Evolutionary conservation across 2,888 invertebrate species (phyloP).

Genomic region (Hirtodrosophila duncani): DNA sequence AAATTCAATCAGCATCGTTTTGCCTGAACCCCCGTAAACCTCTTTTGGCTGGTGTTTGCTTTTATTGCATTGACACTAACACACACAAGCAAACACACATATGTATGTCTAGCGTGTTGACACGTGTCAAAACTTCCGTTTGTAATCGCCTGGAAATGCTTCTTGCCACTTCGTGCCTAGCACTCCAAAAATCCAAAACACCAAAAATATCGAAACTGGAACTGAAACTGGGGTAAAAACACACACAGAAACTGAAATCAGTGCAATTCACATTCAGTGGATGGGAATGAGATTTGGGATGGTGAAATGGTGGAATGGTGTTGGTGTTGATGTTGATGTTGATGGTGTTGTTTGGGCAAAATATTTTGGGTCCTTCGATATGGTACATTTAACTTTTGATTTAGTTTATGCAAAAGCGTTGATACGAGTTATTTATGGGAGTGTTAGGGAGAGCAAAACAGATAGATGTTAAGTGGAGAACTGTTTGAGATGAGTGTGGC

Average conservation of each 20-base stretch:
- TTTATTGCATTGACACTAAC: slow-evolving; percentile 61
- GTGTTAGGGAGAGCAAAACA: too few relatives aligned
- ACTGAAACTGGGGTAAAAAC: slow-evolving; percentile 67
- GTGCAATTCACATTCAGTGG: slow-evolving; percentile 34
- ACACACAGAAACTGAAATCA: slow-evolving; percentile 42
- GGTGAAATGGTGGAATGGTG: background rate
- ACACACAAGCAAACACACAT: slow-evolving; percentile 21
- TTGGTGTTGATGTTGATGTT: slow-evolving; percentile 18
- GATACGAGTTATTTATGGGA: slow-evolving; percentile 53
- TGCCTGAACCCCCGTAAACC: slow-evolving; percentile 33
- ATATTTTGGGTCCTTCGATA: slow-evolving; percentile 50
- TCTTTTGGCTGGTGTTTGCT: slow-evolving; percentile 53
- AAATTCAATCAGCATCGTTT: slow-evolving; percentile 70
- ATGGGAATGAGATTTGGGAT: too few relatives aligned
- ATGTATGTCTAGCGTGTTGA: slow-evolving; percentile 52
- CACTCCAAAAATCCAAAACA: slow-evolving; percentile 33
- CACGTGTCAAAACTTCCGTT: slow-evolving; percentile 77
- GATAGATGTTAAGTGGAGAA: too few relatives aligned
- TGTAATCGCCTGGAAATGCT: slow-evolving; percentile 71
- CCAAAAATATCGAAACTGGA: slow-evolving; percentile 55
- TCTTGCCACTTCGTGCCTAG: slow-evolving; percentile 55
- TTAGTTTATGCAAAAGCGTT: slow-evolving; percentile 64
- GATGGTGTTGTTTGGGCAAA: slow-evolving; percentile 24
- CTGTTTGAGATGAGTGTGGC: too few relatives aligned
- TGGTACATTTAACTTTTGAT: slow-evolving; percentile 70